Evolutionary conservation across 2,797 vertebrate genomes (phyloP), one percentile per base, ranked within the genome.

Genomic region (Ciconia nigra): DNA sequence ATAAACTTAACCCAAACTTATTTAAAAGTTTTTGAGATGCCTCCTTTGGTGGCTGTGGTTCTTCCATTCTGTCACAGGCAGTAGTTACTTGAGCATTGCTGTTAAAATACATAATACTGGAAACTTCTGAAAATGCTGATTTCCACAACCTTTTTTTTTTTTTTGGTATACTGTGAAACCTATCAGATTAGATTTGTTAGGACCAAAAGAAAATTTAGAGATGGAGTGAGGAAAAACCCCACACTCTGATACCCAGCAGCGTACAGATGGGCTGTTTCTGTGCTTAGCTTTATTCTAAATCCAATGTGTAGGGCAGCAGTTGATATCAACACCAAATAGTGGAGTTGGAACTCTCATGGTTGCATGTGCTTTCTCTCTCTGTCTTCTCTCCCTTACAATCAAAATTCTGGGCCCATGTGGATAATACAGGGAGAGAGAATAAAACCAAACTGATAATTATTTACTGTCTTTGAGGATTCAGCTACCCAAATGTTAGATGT

Each of bases 391-490:
- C 76, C 41, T 80, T 47, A 25, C 8, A 80, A 1, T 73, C n/a
- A 14, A 69, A 1, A 4, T 81, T 49, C 13, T 41, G 33, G 11
- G 31, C 29, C 49, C 1, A 0, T 1, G 3, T 42, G 25, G 65
- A 5, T 47, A 90, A 26, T 65, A 19, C 10, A 80, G 41, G 37
- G 11, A 42, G 22, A 70, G 42, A 59, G 10, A 82, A 28, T 44
- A 76, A 76, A 82, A 35, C 9, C 25, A 79, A 71, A 20, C 16
- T 58, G 42, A 29, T 78, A 57, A 49, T 69, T 83, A 11, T 61
- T 59, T 47, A 7, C 18, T 51, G 16, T 55, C 26, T 55, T 63
- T 82, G 49, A 76, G 22, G 41, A 55, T 93, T 83, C 37, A 65
- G 31, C 22, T 78, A 25, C 28, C 10, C 41, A 63, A 35, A 35